Percentiles rank a stretch among this genome's conserved stretches.
These are phyloP conservation scores for Neelides folsomi DNA, from an alignment of 2,888 invertebrate species.

Conservation along the genomic window DNA sequence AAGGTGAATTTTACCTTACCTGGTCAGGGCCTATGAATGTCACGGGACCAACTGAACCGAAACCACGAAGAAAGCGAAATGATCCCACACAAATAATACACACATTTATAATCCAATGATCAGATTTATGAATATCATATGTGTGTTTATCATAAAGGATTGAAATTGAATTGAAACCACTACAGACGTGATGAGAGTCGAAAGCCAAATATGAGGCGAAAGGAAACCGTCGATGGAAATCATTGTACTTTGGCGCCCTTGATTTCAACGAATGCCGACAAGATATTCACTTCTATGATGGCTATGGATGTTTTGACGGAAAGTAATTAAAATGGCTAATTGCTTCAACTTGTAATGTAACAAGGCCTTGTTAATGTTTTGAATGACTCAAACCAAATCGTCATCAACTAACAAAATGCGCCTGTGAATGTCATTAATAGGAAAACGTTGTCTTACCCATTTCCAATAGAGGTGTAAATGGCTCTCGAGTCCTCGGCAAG, in stretches of 20 bases:
- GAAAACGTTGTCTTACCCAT: conserved; percentile 21
- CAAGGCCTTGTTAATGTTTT: not conserved
- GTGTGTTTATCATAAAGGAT: no score
- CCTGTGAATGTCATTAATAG: not conserved
- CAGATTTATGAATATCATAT: no score
- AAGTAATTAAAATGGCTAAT: no score
- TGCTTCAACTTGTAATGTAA: not conserved
- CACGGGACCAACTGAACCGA: not conserved
- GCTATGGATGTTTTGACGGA: no score
- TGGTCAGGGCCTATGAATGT: not conserved
- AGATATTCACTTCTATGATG: no score
- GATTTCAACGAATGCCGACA: no score
- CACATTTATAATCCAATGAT: no score
- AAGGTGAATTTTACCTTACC: conserved; percentile 1
- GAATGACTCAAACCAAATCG: not conserved
- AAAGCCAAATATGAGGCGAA: no score
- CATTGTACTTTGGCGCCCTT: no score
- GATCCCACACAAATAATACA: not conserved
- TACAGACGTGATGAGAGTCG: no score
- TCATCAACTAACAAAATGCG: not conserved
- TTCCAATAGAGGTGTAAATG: conserved; percentile 24
- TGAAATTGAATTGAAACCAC: no score
- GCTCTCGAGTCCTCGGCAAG: conserved; percentile 23
- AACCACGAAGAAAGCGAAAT: not conserved
- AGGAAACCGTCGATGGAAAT: no score